phyloP scores from a whole-genome alignment of 2,888 invertebrate species.

The Orthonychiurus folsomi region DNA sequence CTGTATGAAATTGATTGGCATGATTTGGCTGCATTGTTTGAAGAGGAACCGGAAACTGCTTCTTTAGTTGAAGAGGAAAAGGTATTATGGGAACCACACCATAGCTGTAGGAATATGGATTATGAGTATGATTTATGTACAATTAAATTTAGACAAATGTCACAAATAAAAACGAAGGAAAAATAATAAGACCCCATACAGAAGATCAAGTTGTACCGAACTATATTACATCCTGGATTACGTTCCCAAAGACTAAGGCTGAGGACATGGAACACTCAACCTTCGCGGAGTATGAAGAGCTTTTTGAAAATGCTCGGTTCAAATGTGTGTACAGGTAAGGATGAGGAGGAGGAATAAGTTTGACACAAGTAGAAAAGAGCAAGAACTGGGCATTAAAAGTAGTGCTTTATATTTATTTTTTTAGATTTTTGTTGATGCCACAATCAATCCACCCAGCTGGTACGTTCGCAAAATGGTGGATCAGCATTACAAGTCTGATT shows the following conservation, averaged over 20 bases:
- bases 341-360: too few species aligned
- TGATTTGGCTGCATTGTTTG: conserved; percentile 24
- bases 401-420: conserved; percentile 2
- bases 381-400: too few species aligned
- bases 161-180: too few species aligned
- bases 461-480: conserved; percentile 32
- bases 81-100: too few species aligned
- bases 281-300: conserved; percentile 27
- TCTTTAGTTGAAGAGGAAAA: neutral
- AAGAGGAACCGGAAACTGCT: conserved; percentile 17
- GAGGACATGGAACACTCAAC: conserved; percentile 15
- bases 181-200: too few species aligned
- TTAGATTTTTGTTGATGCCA: conserved; percentile 16
- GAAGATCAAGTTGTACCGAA: conserved; percentile 7
- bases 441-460: conserved; percentile 34
- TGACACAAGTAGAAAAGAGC: too few species aligned
- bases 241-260: conserved; percentile 9
- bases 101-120: too few species aligned
- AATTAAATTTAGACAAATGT: too few species aligned
- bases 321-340: conserved; percentile 1
- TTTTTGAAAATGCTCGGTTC: conserved; percentile 14
- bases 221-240: conserved; percentile 28
- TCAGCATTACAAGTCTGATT: conserved; percentile 24
- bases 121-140: too few species aligned
- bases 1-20: conserved; percentile 29